phyloP scores from a whole-genome alignment of 2,797 vertebrate genomes.

The Smutsia gigantea region DNA sequence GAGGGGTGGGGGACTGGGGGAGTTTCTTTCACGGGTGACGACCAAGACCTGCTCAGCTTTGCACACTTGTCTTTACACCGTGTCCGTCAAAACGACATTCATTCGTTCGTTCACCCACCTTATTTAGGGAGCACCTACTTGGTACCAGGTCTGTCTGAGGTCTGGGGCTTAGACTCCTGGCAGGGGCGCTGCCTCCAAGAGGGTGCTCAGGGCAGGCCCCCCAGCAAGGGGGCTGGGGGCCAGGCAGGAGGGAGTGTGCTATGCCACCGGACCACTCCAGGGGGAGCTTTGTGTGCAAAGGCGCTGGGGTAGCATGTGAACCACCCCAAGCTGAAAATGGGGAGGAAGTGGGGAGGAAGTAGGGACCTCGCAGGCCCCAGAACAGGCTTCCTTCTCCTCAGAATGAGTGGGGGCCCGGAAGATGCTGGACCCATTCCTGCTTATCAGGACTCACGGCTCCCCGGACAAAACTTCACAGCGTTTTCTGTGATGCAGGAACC shows the following conservation, averaged over 20 bases:
- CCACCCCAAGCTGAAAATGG: accelerated
- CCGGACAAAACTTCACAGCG: accelerated
- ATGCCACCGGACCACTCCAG: too few species aligned
- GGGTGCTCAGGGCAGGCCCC: not conserved
- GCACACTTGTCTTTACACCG: accelerated
- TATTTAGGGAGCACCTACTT: accelerated
- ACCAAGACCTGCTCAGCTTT: not conserved
- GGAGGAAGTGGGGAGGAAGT: not conserved
- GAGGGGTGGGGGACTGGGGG: not conserved
- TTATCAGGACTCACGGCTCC: not conserved
- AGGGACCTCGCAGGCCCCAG: not conserved
- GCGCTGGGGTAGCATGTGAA: not conserved
- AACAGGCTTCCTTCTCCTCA: not conserved
- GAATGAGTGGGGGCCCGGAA: not conserved
- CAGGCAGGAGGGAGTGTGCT: too few species aligned
- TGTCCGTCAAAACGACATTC: accelerated
- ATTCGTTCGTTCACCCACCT: not conserved
- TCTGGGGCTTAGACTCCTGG: not conserved
- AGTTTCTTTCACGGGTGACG: accelerated
- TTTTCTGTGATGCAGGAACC: not conserved
- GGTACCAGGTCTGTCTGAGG: not conserved
- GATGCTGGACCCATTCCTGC: accelerated
- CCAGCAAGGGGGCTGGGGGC: too few species aligned
- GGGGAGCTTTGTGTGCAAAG: not conserved
- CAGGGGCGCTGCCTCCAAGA: not conserved